Conservation (phyloP, 2,797 vertebrate genomes). For the Spinibarbus caldwelli region DNA sequence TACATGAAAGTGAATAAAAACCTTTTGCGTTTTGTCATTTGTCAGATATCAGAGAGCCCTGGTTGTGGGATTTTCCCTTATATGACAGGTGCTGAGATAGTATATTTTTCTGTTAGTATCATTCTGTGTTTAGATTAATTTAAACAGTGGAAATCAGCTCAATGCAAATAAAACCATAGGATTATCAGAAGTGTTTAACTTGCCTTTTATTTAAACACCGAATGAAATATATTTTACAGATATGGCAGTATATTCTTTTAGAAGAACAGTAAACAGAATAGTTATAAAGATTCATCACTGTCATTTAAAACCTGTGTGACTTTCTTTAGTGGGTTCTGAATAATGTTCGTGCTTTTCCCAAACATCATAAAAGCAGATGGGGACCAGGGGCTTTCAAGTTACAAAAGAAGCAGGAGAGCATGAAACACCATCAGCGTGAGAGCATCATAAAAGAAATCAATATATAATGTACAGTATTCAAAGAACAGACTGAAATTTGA, state of each 20-base stretch:
- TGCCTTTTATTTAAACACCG: not conserved
- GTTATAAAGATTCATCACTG: not conserved
- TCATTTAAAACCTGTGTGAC: not conserved
- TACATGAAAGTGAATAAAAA: not conserved
- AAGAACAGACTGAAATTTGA: too few species aligned
- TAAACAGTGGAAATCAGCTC: not conserved
- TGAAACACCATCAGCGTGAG: too few species aligned
- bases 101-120: not conserved
- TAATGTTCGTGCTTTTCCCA: not conserved
- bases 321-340: not conserved
- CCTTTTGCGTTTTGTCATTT: not conserved
- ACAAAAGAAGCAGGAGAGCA: not conserved
- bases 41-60: not conserved
- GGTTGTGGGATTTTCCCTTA: not conserved
- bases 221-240: not conserved
- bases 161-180: not conserved
- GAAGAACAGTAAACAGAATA: not conserved
- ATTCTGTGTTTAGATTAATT: not conserved
- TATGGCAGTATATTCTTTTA: not conserved
- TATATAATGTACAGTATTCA: too few species aligned
- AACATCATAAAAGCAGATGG: not conserved
- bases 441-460: too few species aligned
- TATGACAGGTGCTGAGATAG: not conserved
- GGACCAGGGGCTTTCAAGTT: not conserved
- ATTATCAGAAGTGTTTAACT: not conserved